phyloP scores from a whole-genome alignment of 2,888 invertebrate species.

The Drosophila diplacantha region DNA sequence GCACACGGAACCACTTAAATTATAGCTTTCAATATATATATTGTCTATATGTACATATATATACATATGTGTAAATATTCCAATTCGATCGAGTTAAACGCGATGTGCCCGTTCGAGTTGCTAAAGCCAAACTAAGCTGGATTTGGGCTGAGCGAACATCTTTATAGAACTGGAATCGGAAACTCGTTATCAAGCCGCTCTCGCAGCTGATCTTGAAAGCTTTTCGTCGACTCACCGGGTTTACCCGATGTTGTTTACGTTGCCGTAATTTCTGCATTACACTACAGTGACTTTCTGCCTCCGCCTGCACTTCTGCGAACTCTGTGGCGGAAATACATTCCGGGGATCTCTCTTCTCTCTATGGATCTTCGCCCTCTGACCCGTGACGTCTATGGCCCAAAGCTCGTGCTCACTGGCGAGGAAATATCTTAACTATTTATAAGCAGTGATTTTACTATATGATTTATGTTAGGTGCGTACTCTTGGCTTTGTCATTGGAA shows the following conservation, averaged over 20 bases:
- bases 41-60: background rate
- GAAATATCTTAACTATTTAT: conserved; percentile 24
- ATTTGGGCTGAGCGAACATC: conserved; percentile 47
- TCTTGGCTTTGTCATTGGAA: conserved; percentile 31
- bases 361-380: background rate
- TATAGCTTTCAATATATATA: conserved; percentile 10
- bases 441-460: conserved; percentile 1
- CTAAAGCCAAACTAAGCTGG: conserved; percentile 47
- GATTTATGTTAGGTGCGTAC: conserved; percentile 26
- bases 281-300: background rate
- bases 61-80: no score
- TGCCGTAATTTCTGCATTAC: conserved; percentile 31
- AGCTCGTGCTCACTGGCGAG: background rate
- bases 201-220: conserved; percentile 22
- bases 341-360: conserved; percentile 4
- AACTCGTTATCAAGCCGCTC: conserved; percentile 54
- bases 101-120: conserved; percentile 26
- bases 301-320: conserved; percentile 16
- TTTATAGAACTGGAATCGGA: conserved; percentile 57
- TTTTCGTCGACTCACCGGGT: conserved; percentile 25
- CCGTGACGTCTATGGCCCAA: conserved; percentile 14
- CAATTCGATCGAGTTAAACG: conserved; percentile 3
- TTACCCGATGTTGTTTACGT: conserved; percentile 27
- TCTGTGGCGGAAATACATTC: conserved; percentile 16
- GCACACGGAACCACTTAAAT: conserved; percentile 28